Conservation (phyloP, 2,113 vertebrate species). For the Thermophis baileyi region DNA sequence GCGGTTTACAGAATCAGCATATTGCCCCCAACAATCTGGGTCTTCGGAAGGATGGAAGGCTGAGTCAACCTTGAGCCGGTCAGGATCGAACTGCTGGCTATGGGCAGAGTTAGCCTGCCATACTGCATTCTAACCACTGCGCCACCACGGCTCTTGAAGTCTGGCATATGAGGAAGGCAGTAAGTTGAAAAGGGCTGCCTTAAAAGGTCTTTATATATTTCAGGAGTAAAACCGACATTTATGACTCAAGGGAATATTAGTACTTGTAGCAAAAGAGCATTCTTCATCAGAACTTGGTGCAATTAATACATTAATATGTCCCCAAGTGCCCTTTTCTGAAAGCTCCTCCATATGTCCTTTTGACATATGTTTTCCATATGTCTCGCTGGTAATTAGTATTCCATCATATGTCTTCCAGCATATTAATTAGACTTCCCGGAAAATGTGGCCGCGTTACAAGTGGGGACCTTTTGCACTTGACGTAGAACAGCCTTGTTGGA, state of each 20-base stretch:
- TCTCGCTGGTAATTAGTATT: slow-evolving; percentile 60
- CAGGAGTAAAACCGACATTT: slow-evolving; percentile 36
- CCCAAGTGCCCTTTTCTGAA: slow-evolving; percentile 63
- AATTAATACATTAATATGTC: slow-evolving; percentile 67
- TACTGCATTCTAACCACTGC: not conserved
- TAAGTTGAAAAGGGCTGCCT: not conserved
- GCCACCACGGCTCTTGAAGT: not conserved
- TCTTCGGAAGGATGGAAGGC: too few relatives aligned
- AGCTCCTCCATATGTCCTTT: slow-evolving; percentile 67
- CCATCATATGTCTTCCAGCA: slow-evolving; percentile 68
- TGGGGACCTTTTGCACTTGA: slow-evolving; percentile 45
- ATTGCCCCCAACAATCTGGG: too few relatives aligned
- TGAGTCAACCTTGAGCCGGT: too few relatives aligned
- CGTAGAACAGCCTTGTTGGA: slow-evolving; percentile 9
- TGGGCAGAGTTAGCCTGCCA: too few relatives aligned
- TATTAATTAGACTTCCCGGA: slow-evolving; percentile 57
- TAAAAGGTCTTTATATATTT: not conserved
- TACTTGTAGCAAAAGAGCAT: slow-evolving; percentile 57
- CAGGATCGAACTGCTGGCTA: too few relatives aligned
- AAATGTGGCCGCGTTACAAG: slow-evolving; percentile 57
- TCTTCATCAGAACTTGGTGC: slow-evolving; percentile 59
- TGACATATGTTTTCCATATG: slow-evolving; percentile 70
- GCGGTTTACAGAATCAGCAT: too few relatives aligned
- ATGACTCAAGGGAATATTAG: slow-evolving; percentile 47
- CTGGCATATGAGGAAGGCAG: not conserved